Conservation (phyloP, 2,888 invertebrate genomes). For the Ctenicera cuprea region DNA sequence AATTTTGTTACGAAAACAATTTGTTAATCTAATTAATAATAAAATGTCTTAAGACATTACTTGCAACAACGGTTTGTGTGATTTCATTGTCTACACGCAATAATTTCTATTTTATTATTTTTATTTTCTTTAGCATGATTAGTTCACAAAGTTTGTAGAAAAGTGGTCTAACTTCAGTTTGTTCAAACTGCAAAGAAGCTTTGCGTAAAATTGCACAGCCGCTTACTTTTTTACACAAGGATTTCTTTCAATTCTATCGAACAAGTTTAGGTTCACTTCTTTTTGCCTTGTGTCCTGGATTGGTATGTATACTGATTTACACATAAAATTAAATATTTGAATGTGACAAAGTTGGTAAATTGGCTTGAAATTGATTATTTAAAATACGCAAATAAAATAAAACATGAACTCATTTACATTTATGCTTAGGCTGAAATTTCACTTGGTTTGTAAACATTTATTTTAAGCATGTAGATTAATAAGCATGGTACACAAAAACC, state of each 20-base stretch:
- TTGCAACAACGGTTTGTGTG: neutral
- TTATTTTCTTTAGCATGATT: conserved; percentile 2
- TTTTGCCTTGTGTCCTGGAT: conserved; percentile 24
- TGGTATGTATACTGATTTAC: conserved; percentile 16
- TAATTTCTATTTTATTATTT: conserved; percentile 11
- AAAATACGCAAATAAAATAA: neutral
- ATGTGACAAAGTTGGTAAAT: neutral
- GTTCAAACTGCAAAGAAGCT: conserved; percentile 2
- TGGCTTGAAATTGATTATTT: neutral
- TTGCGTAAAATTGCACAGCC: conserved; percentile 15
- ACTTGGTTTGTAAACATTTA: conserved; percentile 43
- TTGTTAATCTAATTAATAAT: too few relatives aligned
- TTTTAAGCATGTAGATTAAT: conserved; percentile 45
- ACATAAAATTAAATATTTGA: neutral
- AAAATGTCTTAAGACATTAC: too few relatives aligned
- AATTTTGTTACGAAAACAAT: too few relatives aligned
- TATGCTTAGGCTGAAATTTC: conserved; percentile 45
- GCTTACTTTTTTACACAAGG: conserved; percentile 20
- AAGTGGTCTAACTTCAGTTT: neutral
- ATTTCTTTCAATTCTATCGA: neutral
- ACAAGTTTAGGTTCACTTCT: conserved; percentile 20
- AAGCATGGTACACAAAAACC: conserved; percentile 60
- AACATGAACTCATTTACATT: conserved; percentile 33
- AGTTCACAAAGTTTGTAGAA: neutral
- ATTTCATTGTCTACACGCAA: conserved; percentile 24